phyloP scores from a whole-genome alignment of 2,797 vertebrate species.

The Schizopygopsis pylzovi region DNA sequence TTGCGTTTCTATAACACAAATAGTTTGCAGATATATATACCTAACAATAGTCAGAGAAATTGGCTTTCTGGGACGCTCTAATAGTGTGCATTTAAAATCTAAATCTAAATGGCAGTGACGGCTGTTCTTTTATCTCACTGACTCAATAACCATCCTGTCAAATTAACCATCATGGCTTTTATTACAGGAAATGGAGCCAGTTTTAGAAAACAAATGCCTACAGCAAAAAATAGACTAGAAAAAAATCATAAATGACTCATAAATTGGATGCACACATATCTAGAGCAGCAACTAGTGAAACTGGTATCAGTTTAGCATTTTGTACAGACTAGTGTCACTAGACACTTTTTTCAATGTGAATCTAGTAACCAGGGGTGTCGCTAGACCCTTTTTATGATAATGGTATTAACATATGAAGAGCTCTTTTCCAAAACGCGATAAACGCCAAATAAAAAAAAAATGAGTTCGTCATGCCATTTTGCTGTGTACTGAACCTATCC shows the following conservation, averaged over 20 bases:
- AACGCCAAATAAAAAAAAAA: no score
- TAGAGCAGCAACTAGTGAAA: background rate
- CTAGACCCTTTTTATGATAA: background rate
- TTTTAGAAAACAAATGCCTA: slow-evolving; percentile 16
- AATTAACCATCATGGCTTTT: slow-evolving; percentile 37
- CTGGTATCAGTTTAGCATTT: background rate
- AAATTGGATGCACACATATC: slow-evolving; percentile 12
- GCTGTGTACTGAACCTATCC: no score
- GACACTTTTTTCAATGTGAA: background rate
- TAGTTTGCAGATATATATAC: background rate
- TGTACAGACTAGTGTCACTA: no score
- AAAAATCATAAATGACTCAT: background rate
- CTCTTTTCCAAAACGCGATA: no score
- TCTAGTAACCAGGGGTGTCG: background rate
- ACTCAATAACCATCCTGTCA: slow-evolving; percentile 19
- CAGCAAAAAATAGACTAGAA: slow-evolving; percentile 15
- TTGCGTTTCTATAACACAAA: background rate
- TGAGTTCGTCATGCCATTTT: no score
- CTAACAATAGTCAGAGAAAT: background rate
- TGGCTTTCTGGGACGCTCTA: background rate
- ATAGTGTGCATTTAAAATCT: slow-evolving; percentile 31
- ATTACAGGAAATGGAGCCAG: slow-evolving; percentile 38
- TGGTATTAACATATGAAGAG: no score
- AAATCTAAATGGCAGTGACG: slow-evolving; percentile 19
- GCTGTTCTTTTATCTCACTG: slow-evolving; percentile 26